Evolutionary conservation across 2,113 vertebrate species (phyloP).

Genomic region (Drymodes brunneopygia): DNA sequence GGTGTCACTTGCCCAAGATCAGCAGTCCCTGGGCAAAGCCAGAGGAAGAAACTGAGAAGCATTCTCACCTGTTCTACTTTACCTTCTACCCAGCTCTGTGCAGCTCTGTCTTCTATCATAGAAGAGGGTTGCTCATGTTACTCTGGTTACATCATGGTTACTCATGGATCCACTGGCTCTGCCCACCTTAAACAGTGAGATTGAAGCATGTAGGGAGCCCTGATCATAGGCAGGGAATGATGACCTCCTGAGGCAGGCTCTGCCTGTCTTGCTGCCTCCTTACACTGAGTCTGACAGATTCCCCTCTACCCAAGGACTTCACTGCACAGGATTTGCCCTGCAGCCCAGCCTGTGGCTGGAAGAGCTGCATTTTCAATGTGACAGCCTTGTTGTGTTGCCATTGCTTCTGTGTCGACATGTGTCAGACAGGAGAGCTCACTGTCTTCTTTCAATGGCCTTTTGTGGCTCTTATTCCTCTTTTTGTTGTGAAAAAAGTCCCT

Average conservation of each 20-base stretch:
- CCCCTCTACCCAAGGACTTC: neutral
- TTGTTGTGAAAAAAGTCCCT: neutral
- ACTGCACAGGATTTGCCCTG: neutral
- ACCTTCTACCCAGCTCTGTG: neutral
- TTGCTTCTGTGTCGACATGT: neutral
- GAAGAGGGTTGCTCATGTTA: too few species aligned
- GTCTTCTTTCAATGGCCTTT: neutral
- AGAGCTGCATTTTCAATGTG: neutral
- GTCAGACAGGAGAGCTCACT: neutral
- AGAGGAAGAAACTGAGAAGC: neutral
- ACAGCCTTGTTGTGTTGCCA: neutral
- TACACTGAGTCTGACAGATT: neutral
- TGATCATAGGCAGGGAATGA: neutral
- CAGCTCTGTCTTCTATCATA: neutral
- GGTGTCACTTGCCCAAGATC: neutral
- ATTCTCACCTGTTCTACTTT: neutral
- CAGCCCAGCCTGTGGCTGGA: neutral
- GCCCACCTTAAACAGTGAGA: neutral
- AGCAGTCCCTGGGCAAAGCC: neutral
- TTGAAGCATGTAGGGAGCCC: neutral
- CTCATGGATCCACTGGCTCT: neutral
- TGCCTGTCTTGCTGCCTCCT: neutral
- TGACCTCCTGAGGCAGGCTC: neutral
- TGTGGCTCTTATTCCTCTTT: neutral
- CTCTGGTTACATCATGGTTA: neutral